These are phyloP conservation scores for Varanus salvator DNA, from an alignment of 2,113 vertebrate species.

Conservation along the genomic window DNA sequence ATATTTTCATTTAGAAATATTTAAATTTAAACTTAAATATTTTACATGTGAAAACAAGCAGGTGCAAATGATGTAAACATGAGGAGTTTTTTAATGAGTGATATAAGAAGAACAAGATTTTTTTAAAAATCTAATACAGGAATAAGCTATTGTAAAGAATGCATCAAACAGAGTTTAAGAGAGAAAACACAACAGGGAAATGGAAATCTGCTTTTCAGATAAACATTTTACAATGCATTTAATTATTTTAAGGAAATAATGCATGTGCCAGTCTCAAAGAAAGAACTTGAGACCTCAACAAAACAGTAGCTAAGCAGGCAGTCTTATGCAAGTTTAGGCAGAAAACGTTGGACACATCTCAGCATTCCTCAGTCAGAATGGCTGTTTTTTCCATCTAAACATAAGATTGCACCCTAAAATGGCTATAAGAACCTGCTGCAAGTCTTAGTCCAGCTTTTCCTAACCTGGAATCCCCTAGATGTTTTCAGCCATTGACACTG, in stretches of 20 bases:
- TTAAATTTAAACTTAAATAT: constrained; percentile 21
- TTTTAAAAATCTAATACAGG: not conserved
- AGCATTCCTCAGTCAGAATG: too few species aligned
- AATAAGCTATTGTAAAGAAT: constrained; percentile 14
- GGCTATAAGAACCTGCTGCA: too few species aligned
- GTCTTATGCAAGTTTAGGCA: too few species aligned
- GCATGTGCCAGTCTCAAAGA: not conserved
- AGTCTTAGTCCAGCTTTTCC: too few species aligned
- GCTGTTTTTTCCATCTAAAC: too few species aligned
- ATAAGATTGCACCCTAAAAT: too few species aligned
- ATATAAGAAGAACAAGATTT: constrained; percentile 24
- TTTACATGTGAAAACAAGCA: constrained; percentile 49
- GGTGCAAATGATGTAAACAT: constrained; percentile 21
- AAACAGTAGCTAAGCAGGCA: not conserved
- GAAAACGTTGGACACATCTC: too few species aligned
- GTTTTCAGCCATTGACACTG: too few species aligned
- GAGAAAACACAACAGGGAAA: not conserved
- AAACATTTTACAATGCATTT: not conserved
- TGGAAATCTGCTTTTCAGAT: not conserved
- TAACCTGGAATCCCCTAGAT: too few species aligned
- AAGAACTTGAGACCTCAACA: not conserved
- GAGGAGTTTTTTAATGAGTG: constrained; percentile 30
- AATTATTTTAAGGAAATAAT: not conserved
- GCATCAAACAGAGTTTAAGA: not conserved
- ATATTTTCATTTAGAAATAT: constrained; percentile 62